Evolutionary conservation across 2,113 vertebrate genomes (phyloP), one percentile per base, ranked within the genome.

Genomic region (Callipepla squamata): DNA sequence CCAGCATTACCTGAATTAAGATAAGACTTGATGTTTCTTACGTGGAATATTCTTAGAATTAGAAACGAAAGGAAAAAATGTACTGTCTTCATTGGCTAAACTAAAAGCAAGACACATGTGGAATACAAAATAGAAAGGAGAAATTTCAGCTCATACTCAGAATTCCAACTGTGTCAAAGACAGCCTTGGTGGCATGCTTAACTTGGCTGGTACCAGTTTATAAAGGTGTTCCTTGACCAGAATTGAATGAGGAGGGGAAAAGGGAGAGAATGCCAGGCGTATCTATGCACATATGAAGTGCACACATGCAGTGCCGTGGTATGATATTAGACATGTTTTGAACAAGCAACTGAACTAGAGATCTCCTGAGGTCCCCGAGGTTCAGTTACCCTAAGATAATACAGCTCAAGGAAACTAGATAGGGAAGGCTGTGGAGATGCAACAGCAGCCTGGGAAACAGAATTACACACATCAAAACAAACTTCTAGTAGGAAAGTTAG

Each of bases 371-470:
- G 11, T 13, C 47, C 42, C 36, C 67, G 48, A 34, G 68, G 25
- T 13, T 68, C 34, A 1, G 3, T n/a, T 18, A 72, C 7, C 32
- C 2, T 0, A 9, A 15, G 9, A 12, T 17, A 25, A 36, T 16
- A 22, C 2, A 13, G 30, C 3, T 48, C 3, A 3, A 30, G 51
- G 34, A 73, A 83, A 30, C 9, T 21, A 38, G 9, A 62, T 15
- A 14, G 62, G 55, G 58, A 74, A 20, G 0, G 19, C 42, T 0
- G 6, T 3, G 5, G 13, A 63, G 14, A 80, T 3, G 44, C 0
- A 42, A 30, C 42, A 80, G 44, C 40, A 66, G 63, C 40, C 36
- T 32, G 40, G 42, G 21, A 77, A 69, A 48, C 28, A 74, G 14
- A 74, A 63, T 8, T 36, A 53, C 7, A 19, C 8, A 6, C 50